A percentile compares a stretch with the other conserved stretches of the same genome.
Conservation (phyloP, 1,140 invertebrate species). For the Ectropis grisescens region DNA sequence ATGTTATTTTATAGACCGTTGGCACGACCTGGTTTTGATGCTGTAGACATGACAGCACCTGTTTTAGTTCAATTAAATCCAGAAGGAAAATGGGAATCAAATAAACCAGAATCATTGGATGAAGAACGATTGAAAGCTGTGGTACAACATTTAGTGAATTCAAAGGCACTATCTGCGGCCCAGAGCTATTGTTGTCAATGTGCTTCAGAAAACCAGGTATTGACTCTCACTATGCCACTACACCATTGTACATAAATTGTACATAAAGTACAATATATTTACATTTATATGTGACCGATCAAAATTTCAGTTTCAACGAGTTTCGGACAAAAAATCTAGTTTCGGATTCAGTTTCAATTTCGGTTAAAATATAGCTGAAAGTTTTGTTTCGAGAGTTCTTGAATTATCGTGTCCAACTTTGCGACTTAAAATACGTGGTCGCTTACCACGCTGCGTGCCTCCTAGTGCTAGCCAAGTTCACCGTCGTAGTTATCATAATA, state of each 20-base stretch:
- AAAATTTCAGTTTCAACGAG: too few relatives aligned
- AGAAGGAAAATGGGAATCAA: conserved; percentile 47
- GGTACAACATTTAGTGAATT: conserved; percentile 37
- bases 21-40: conserved; percentile 37
- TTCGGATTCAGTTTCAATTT: too few relatives aligned
- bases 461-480: too few relatives aligned
- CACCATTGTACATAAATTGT: neutral
- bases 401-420: too few relatives aligned
- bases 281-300: too few relatives aligned
- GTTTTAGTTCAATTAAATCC: conserved; percentile 46
- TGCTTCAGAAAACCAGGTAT: conserved; percentile 31
- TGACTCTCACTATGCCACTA: neutral
- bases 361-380: too few relatives aligned
- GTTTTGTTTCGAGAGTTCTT: too few relatives aligned
- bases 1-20: conserved; percentile 27
- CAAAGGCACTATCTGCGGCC: conserved; percentile 40
- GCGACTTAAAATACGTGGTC: too few relatives aligned
- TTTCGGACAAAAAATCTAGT: too few relatives aligned
- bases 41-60: conserved; percentile 38
- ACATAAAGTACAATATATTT: too few relatives aligned
- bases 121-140: conserved; percentile 33
- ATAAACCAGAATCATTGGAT: conserved; percentile 29
- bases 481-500: too few relatives aligned
- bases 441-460: too few relatives aligned
- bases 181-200: conserved; percentile 52